Conservation (phyloP, 1,140 invertebrate genomes). For the Philotrypesis tridentata region DNA sequence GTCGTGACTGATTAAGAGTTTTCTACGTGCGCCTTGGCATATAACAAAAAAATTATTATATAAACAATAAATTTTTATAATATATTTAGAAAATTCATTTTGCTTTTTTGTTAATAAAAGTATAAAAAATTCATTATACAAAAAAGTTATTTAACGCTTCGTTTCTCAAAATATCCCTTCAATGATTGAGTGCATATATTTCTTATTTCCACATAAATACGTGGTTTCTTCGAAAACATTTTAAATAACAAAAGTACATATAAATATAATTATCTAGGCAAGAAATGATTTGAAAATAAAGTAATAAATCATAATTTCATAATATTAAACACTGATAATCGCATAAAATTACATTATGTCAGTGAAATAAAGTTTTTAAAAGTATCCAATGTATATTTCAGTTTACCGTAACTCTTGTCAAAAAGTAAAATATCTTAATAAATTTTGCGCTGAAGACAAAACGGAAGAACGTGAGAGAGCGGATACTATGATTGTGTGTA, state of each 20-base stretch:
- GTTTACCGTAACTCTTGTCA: neutral
- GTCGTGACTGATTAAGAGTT: conserved; percentile 45
- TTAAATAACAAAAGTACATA: neutral
- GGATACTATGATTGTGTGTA: conserved; percentile 17
- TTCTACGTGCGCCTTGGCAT: conserved; percentile 41
- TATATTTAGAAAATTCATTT: conserved; percentile 38
- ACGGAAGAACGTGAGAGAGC: conserved; percentile 3
- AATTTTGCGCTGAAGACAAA: conserved; percentile 5
- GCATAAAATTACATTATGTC: neutral
- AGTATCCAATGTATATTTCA: neutral
- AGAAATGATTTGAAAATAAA: neutral
- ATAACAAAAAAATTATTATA: conserved; percentile 39
- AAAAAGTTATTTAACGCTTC: neutral
- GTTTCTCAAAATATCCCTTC: conserved; percentile 10
- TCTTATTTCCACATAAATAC: neutral
- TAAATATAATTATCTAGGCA: neutral
- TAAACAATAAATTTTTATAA: conserved; percentile 15
- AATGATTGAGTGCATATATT: neutral
- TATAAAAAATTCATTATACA: conserved; percentile 31
- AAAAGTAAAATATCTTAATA: conserved; percentile 13
- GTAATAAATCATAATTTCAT: neutral
- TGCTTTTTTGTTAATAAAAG: conserved; percentile 43
- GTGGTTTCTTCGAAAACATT: neutral
- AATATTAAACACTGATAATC: neutral
- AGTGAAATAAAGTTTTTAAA: neutral